Evolutionary conservation across 2,888 invertebrate species (phyloP), one percentile per base, ranked within the genome.

Genomic region (Lithosia quadra): DNA sequence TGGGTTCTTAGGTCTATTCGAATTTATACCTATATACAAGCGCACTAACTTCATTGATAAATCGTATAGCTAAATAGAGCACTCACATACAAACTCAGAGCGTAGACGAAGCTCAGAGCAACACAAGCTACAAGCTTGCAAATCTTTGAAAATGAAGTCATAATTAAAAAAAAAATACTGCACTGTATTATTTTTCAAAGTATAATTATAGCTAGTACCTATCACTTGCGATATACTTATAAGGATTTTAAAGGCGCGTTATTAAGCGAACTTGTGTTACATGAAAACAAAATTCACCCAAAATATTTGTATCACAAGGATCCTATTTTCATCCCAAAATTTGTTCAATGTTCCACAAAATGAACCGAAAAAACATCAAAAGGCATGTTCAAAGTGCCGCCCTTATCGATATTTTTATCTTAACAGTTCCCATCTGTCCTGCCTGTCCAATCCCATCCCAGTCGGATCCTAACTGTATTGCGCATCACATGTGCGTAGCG

Each of bases 351-450:
- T 71, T 61, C 70, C 70, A 67, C 61, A 67, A 60, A 67, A 34
- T 71, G 55, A 15, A 60, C 57, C 49, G 36, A 62, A 67, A 68
- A 65, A 62, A 57, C 22, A 67, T 58, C 21, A 21, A 69, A 69
- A 69, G 33, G 8, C 36, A 28, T 22, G 56, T 70, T 67, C 67
- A 60, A 69, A 63, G 63, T 59, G 34, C 64, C 55, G 63, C 65
- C 67, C 70, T 68, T 78, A 74, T 76, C 79, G 77, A 75, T 74
- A 78, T 78, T 79, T 77, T 81, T 75, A 82, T 82, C 77, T 82
- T 63, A 72, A 78, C 72, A 69, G 67, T 74, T 68, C 76, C 75
- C 74, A 72, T 76, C 74, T 76, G 69, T 77, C 70, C 68, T 63
- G 72, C 71, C 33, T 24, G 73, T 10, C 57, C 63, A 28, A 34